Evolutionary conservation across 1,140 invertebrate genomes (phyloP).

Genomic region (Drosophila pandora): DNA sequence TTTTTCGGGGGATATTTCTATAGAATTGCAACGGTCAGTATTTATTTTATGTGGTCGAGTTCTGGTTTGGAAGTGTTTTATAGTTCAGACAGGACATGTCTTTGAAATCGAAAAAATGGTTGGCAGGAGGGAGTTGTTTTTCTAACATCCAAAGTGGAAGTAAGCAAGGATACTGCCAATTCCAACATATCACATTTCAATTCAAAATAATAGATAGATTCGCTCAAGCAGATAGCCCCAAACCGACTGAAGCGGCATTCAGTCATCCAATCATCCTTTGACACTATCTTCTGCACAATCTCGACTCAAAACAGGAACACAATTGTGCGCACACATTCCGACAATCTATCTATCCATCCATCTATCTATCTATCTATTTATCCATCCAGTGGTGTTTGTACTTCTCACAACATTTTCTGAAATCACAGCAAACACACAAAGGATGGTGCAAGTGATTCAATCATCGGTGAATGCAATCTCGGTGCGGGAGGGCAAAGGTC

Average conservation of each 20-base stretch:
- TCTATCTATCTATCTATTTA: conserved; percentile 21
- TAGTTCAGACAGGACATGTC: conserved; percentile 62
- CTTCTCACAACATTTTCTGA: conserved; percentile 74
- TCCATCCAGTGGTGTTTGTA: conserved; percentile 56
- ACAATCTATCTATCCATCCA: conserved; percentile 17
- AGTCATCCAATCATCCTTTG: conserved; percentile 40
- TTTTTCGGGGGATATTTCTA: conserved; percentile 50
- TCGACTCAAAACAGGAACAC: conserved; percentile 23
- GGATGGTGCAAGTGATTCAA: conserved; percentile 41
- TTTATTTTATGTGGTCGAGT: conserved; percentile 45
- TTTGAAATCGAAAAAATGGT: conserved; percentile 67
- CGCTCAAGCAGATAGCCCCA: conserved; percentile 4
- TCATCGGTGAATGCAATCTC: conserved; percentile 52
- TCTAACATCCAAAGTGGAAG: conserved; percentile 6
- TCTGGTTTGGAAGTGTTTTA: conserved; percentile 52
- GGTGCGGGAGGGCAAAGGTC: conserved; percentile 30
- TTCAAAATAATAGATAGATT: conserved; percentile 3
- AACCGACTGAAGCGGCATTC: conserved; percentile 25
- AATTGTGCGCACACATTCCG: conserved; percentile 25
- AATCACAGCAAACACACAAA: conserved; percentile 60
- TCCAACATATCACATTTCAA: not conserved
- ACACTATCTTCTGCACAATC: conserved; percentile 46
- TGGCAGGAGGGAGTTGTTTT: not conserved
- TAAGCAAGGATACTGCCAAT: not conserved
- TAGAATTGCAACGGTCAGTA: conserved; percentile 47